Percentiles rank a stretch among this genome's conserved stretches.
Conservation (phyloP, 1,140 invertebrate genomes). For the Matsumurasca onukii region DNA sequence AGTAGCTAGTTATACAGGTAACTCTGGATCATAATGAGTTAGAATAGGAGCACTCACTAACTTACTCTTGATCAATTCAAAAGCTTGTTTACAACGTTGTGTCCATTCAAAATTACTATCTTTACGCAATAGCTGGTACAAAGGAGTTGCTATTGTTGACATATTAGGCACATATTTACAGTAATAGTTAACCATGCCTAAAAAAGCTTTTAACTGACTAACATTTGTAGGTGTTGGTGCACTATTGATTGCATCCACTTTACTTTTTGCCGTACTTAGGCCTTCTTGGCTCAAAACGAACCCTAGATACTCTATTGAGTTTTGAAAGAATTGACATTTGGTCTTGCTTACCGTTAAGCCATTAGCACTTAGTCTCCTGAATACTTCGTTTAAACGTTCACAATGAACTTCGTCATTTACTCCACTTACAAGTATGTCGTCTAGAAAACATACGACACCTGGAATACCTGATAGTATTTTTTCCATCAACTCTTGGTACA, state of each 20-base stretch:
- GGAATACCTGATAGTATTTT: conserved; percentile 31
- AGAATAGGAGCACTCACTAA: conserved; percentile 3
- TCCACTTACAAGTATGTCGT: too few relatives aligned
- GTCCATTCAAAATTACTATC: conserved; percentile 39
- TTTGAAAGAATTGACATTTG: conserved; percentile 40
- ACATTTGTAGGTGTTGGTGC: conserved; percentile 41
- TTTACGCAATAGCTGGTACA: conserved; percentile 42
- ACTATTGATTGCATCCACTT: conserved; percentile 41
- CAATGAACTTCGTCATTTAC: too few relatives aligned
- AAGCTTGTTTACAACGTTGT: conserved; percentile 19
- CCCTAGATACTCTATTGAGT: conserved; percentile 42
- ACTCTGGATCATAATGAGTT: conserved; percentile 45
- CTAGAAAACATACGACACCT: conserved; percentile 31
- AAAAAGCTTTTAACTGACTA: conserved; percentile 41
- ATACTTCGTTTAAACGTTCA: conserved; percentile 29
- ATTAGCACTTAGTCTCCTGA: conserved; percentile 28
- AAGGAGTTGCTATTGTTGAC: conserved; percentile 39
- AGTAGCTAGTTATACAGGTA: conserved; percentile 52
- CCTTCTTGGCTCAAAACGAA: conserved; percentile 43
- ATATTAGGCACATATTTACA: conserved; percentile 44
- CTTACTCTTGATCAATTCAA: conserved; percentile 21
- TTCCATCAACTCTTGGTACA: conserved; percentile 34
- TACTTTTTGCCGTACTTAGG: conserved; percentile 41
- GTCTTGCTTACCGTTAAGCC: conserved; percentile 31
- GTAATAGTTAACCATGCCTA: too few relatives aligned